Percentiles rank a stretch among this genome's conserved stretches.
phyloP scores from a whole-genome alignment of 2,888 invertebrate species.

The Atrina japonica region DNA sequence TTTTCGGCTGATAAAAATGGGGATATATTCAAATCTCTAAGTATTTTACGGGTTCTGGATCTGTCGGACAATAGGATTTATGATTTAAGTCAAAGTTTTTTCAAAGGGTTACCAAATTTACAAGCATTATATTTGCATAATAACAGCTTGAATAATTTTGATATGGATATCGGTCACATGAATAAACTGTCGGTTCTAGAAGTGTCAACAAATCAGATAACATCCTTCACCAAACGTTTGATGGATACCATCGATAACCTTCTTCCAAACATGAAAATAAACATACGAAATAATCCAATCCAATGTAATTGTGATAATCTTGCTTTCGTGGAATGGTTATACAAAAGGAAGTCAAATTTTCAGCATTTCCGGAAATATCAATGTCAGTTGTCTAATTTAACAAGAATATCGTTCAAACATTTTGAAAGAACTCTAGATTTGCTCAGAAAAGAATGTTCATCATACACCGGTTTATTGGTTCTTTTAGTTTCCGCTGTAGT shows the following conservation, averaged over 20 bases:
- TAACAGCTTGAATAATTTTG: slow-evolving; percentile 8
- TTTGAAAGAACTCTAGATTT: not conserved
- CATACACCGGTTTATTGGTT: not conserved
- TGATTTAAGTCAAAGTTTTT: not conserved
- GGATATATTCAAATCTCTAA: slow-evolving; percentile 12
- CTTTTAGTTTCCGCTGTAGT: not conserved
- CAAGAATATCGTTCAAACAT: not conserved
- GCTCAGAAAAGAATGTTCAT: not conserved
- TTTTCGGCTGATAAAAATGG: not conserved
- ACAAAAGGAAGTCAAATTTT: not conserved
- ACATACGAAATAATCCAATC: too few relatives aligned
- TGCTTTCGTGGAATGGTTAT: slow-evolving; percentile 23
- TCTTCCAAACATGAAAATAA: too few relatives aligned
- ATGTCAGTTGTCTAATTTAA: slow-evolving; percentile 1
- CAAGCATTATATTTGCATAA: not conserved
- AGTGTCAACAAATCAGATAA: not conserved
- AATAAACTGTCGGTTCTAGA: not conserved
- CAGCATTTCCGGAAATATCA: not conserved
- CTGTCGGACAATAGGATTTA: slow-evolving; percentile 5
- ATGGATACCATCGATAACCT: too few relatives aligned
- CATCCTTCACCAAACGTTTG: not conserved
- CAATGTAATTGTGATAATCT: not conserved
- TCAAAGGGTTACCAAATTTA: slow-evolving; percentile 14
- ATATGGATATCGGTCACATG: not conserved
- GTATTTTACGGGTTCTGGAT: not conserved